These are phyloP conservation scores for Microctonus brassicae DNA, from an alignment of 2,888 invertebrate genomes.

Conservation along the genomic window DNA sequence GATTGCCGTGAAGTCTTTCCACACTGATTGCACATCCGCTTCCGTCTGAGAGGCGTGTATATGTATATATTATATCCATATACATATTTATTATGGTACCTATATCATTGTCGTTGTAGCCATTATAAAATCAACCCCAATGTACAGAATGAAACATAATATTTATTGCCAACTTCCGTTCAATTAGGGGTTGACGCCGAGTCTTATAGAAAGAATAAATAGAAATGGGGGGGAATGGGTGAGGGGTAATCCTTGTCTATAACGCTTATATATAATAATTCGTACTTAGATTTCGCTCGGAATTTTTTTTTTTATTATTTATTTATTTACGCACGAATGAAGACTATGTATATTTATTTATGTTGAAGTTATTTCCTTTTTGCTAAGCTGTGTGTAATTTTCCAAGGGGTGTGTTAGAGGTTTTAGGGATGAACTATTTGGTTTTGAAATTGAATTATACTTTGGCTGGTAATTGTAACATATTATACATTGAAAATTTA, in stretches of 20 bases:
- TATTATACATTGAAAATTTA: background rate
- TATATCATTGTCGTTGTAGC: slow-evolving; percentile 39
- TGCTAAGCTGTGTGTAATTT: background rate
- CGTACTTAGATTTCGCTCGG: background rate
- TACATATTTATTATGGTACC: too few species aligned
- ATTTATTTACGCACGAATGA: background rate
- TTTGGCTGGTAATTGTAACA: background rate
- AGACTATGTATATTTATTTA: too few species aligned
- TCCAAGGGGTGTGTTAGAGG: background rate
- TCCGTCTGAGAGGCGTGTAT: slow-evolving; percentile 53
- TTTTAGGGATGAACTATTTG: background rate
- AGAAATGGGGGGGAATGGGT: slow-evolving; percentile 35
- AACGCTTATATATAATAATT: slow-evolving; percentile 13
- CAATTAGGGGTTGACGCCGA: slow-evolving; percentile 66
- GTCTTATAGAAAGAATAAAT: slow-evolving; percentile 36
- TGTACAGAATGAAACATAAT: slow-evolving; percentile 61
- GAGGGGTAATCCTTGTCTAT: slow-evolving; percentile 37
- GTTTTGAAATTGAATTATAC: background rate
- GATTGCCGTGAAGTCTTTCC: slow-evolving; percentile 35
- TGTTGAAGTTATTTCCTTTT: background rate
- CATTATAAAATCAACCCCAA: slow-evolving; percentile 63
- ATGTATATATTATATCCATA: too few species aligned
- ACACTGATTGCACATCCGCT: slow-evolving; percentile 66
- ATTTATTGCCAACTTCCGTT: slow-evolving; percentile 69
- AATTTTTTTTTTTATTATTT: slow-evolving; percentile 15